Evolutionary conservation across 2,797 vertebrate genomes (phyloP), one percentile per base, ranked within the genome.

Genomic region (Halcyon leucocephala): DNA sequence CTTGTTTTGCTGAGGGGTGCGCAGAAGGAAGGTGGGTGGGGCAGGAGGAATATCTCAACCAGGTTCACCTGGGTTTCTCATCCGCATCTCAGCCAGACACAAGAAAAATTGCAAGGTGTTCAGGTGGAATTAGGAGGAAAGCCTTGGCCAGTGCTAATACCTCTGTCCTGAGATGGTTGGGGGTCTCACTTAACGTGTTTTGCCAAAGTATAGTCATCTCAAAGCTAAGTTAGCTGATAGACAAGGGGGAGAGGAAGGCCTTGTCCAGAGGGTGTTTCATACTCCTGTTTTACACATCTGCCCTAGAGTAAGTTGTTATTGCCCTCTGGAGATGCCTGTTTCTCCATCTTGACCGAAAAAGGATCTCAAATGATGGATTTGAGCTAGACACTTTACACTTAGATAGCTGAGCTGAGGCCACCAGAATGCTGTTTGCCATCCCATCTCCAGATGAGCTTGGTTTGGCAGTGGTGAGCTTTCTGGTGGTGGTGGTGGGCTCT

Each of bases 331-430:
- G 14, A 52, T 88, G 46, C n/a, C 46, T 55, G 22, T 16, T 28
- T 60, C 51, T 86, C 31, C 20, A 0, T 82, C 49, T 67, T 33
- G 70, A 20, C 39, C 55, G 42, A 60, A 51, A 21, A 41, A 46
- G 22, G n/a, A 26, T 48, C 35, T 67, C 14, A 20, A 65, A 11
- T 55, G 60, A 9, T 35, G 33, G 18, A 21, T 86, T 82, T 61
- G n/a, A 72, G 21, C 37, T 51, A 28, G 46, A 35, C 8, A 10
- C 28, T 4, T 60, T 31, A 49, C 0, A 0, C 51, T 42, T 82
- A 20, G 4, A 5, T 61, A 24, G 52, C 41, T 60, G 31, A 54
- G 44, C 39, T n/a, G 18, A 42, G 10, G 58, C 58, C 24, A 31
- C 5, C 19, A 28, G 11, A 55, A 28, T 31, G 35, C 31, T 29